Base-by-base conservation (phyloP, 1,140 invertebrate genomes). In the Campodea augens region DNA sequence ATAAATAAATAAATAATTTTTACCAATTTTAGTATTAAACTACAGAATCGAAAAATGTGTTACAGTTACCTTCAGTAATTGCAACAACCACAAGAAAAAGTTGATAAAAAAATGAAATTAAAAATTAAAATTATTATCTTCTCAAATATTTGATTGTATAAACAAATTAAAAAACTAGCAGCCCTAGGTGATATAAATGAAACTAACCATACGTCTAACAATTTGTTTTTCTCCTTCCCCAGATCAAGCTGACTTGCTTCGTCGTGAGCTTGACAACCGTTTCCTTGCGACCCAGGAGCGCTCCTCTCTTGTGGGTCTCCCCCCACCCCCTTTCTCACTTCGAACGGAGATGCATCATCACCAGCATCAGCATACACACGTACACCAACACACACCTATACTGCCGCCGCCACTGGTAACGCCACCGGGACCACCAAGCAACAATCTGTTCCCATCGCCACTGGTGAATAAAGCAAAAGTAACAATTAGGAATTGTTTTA, bases 261-360 rank as follows among this genome's bases (percentile, higher is more conserved):
- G 88, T 47, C 75, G 88, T 56, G 89, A 95, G 63, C 66, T 96
- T 51, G 89, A 93, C 67, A 85, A 74, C 52, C 71, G 89, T 54
- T 91, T 93, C 64, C 67, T 96, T 52, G 80, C 77, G 10, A 75
- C 77, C 4, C 75, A 79, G 54, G 77, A 81, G 51, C 65, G 75
- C 45, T 67, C 67, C 21, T 61, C 69, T 29, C 57, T 66, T 53
- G 63, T 72, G 45, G 67, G 67, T 24, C 62, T 67, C 52, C 60
- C n/a, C 36, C 65, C 49, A 49, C 63, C 71, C 38, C 70, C 74
- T 25, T 74, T 78, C 18, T 86, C 78, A 59, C 65, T 83, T 51
- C 72, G 84, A 51, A 81, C 79, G 10, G 82, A 88, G 62, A 78
- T 87, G 73, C 84, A 88, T 62, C 84, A 88, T 65, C 84, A 88